A percentile compares a stretch with the other conserved stretches of the same genome.
Evolutionary conservation across 1,140 invertebrate species (phyloP).

Genomic region (Venustaconcha ellipsiformis): DNA sequence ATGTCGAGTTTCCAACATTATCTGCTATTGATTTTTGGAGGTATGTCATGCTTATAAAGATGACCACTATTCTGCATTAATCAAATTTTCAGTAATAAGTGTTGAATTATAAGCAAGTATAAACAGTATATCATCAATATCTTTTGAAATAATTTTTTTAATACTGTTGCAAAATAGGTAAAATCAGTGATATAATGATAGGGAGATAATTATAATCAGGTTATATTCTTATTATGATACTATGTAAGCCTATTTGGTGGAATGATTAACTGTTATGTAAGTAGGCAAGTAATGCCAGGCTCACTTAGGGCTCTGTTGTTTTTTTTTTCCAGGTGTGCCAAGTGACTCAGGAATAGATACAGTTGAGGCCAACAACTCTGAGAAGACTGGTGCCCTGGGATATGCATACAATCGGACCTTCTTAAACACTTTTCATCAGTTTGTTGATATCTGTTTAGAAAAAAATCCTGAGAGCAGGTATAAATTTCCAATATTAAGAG

Average conservation of each 20-base stretch:
- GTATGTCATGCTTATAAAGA: too few relatives aligned
- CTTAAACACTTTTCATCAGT: constrained; percentile 80
- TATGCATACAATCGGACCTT: constrained; percentile 73
- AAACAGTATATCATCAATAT: too few relatives aligned
- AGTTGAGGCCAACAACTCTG: constrained; percentile 55
- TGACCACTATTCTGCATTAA: too few relatives aligned
- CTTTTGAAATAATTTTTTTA: not conserved
- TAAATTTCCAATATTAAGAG: too few relatives aligned
- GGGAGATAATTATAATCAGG: not conserved
- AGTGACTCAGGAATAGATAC: constrained; percentile 59
- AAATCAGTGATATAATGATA: constrained; percentile 1
- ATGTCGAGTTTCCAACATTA: too few relatives aligned
- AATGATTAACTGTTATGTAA: not conserved
- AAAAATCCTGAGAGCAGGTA: constrained; percentile 67
- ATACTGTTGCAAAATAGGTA: not conserved
- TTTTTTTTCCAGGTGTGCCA: constrained; percentile 29
- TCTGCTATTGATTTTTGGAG: too few relatives aligned
- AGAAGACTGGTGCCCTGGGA: constrained; percentile 52
- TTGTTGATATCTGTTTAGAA: constrained; percentile 79
- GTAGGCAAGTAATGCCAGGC: not conserved
- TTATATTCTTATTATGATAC: not conserved
- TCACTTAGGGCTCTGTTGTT: not conserved
- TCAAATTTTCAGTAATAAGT: too few relatives aligned
- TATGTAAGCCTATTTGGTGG: not conserved
- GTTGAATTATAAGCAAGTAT: too few relatives aligned